These are phyloP conservation scores for Ametastegia equiseti DNA, from an alignment of 2,888 invertebrate species.

Conservation along the genomic window DNA sequence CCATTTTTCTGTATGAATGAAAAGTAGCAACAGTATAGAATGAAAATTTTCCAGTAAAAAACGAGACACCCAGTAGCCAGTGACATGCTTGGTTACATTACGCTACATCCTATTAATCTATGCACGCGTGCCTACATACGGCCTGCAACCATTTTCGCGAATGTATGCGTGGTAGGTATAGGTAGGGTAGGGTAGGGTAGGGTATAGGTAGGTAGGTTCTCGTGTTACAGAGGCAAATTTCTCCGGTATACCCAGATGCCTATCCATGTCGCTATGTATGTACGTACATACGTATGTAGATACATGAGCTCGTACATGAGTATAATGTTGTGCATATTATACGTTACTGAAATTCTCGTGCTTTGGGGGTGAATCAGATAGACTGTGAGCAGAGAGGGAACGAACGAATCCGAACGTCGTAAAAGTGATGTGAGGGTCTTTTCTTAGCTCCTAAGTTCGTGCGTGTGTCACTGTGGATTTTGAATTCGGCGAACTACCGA, in stretches of 20 bases:
- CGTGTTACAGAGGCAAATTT: background rate
- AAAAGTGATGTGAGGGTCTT: constrained; percentile 4
- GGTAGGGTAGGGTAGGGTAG: too few relatives aligned
- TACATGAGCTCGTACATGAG: background rate
- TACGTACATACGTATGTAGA: background rate
- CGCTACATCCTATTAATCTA: background rate
- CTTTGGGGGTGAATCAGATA: constrained; percentile 29
- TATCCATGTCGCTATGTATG: background rate
- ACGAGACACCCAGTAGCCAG: background rate
- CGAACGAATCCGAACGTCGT: too few relatives aligned
- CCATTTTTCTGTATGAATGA: too few relatives aligned
- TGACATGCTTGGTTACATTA: background rate
- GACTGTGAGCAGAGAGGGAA: background rate
- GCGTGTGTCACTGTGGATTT: constrained; percentile 26
- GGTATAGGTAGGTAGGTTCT: too few relatives aligned
- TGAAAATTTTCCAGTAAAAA: background rate
- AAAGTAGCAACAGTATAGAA: too few relatives aligned
- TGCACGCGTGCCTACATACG: constrained; percentile 16
- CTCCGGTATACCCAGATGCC: background rate
- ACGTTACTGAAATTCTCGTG: background rate
- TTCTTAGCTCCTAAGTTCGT: constrained; percentile 19
- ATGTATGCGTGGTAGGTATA: background rate
- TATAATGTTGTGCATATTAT: background rate
- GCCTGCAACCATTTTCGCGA: background rate
- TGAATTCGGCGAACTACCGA: constrained; percentile 18